Evolutionary conservation across 2,888 invertebrate species (phyloP), one percentile per base, ranked within the genome.

Genomic region (Athalia circularis): DNA sequence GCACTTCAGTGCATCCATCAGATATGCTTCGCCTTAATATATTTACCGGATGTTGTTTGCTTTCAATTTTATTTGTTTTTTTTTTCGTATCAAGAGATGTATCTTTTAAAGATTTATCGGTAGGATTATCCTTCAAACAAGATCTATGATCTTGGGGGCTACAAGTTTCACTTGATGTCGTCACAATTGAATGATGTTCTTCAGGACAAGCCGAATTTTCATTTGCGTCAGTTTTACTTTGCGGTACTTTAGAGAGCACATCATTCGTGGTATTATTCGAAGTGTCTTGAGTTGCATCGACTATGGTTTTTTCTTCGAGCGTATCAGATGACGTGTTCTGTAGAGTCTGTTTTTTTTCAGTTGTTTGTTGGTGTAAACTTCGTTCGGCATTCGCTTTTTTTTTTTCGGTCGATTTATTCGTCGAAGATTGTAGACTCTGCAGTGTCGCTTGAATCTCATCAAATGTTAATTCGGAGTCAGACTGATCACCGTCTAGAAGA

Each of bases 391-490:
- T 80, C 0, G 6, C 0, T 48, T 72, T 67, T 80, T 81, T 7
- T 62, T 80, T 15, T 67, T 43, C 6, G 64, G 65, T n/a, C 29
- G 77, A 68, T 77, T 64, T 61, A 62, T 62, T 61, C 11, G 61
- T 29, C 6, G 75, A 29, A 4, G 62, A 57, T 45, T 85, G 84
- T 8, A 86, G 81, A 75, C 82, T 84, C 65, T 83, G 80, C 15
- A 90, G 80, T 0, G 87, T 87, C 4, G 84, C 80, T 65, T 86
- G 85, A 67, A 90, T 86, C 8, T 90, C 90, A 45, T 88, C 90
- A 52, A 88, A 89, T 0, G 90, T 90, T 65, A 90, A 79, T 79
- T 90, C 90, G 0, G 86, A 84, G 64, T 90, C 90, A 0, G 89
- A 87, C 52, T 85, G 84, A 45, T 88, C 87, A n/a, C 83, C 85